Conservation (phyloP, 2,888 invertebrate species). For the Erebia aethiops region DNA sequence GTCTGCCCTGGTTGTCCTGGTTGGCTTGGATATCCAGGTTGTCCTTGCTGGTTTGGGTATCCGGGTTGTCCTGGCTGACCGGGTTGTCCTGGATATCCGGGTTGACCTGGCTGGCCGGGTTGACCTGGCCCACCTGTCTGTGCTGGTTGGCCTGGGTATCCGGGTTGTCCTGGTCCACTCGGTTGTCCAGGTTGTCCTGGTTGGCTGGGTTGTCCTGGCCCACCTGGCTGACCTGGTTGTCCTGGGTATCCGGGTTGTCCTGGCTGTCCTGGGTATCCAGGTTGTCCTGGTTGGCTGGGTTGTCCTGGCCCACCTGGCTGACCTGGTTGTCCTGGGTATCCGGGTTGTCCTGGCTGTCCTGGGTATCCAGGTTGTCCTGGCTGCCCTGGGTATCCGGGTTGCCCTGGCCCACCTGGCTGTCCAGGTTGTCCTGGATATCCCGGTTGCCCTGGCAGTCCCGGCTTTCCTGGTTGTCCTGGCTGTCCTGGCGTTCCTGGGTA, state of each 20-base stretch:
- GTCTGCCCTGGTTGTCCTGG: slow-evolving; percentile 46
- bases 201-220: slow-evolving; percentile 39
- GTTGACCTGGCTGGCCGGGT: slow-evolving; percentile 47
- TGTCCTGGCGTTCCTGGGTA: slow-evolving; percentile 41
- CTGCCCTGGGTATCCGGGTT: slow-evolving; percentile 31
- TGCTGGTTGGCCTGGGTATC: slow-evolving; percentile 33
- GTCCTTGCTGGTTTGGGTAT: slow-evolving; percentile 43
- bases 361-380: slow-evolving; percentile 41
- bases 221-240: slow-evolving; percentile 39
- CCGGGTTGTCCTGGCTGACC: slow-evolving; percentile 40
- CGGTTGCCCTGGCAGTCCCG: slow-evolving; percentile 42
- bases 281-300: too few species aligned
- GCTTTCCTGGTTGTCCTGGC: slow-evolving; percentile 52
- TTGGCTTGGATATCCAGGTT: slow-evolving; percentile 39
- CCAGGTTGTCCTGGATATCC: slow-evolving; percentile 32
- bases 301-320: slow-evolving; percentile 46
- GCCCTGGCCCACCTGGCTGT: slow-evolving; percentile 30
- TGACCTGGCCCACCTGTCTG: slow-evolving; percentile 36
- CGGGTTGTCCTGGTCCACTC: slow-evolving; percentile 29
- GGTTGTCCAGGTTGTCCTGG: slow-evolving; percentile 34
- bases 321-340: slow-evolving; percentile 47
- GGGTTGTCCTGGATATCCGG: slow-evolving; percentile 48
- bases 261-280: too few species aligned
- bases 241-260: too few species aligned
- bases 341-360: slow-evolving; percentile 50